Evolutionary conservation across 2,797 vertebrate genomes (phyloP).

Genomic region (Pelodytes ibericus): DNA sequence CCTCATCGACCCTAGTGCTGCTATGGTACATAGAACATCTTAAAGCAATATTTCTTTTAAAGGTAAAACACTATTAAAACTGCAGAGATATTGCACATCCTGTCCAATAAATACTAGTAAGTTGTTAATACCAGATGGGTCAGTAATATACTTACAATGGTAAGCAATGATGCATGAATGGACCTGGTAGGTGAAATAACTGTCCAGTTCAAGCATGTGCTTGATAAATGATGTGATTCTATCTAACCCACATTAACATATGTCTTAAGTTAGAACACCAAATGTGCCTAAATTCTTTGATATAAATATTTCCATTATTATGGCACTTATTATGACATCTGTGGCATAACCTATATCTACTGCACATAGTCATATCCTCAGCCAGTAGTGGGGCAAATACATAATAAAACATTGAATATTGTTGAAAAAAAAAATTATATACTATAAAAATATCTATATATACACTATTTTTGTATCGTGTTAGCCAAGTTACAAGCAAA

Average conservation of each 20-base stretch:
- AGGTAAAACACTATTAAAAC: background rate
- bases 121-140: background rate
- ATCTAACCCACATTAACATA: background rate
- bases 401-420: no score
- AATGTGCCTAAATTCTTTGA: background rate
- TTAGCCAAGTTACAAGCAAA: no score
- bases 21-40: background rate
- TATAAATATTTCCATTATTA: background rate
- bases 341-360: background rate
- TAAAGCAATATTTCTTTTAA: background rate
- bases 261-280: background rate
- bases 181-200: background rate
- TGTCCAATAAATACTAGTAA: background rate
- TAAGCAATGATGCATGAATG: background rate
- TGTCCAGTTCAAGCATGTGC: background rate
- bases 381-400: no score
- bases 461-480: no score
- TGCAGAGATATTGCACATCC: background rate
- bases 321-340: background rate
- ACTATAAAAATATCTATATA: no score
- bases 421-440: no score
- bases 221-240: background rate
- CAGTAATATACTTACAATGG: background rate
- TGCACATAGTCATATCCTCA: background rate
- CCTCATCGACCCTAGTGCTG: background rate